A percentile compares a stretch with the other conserved stretches of the same genome.
Evolutionary conservation across 2,797 vertebrate genomes (phyloP).

Genomic region (Microcaecilia unicolor): DNA sequence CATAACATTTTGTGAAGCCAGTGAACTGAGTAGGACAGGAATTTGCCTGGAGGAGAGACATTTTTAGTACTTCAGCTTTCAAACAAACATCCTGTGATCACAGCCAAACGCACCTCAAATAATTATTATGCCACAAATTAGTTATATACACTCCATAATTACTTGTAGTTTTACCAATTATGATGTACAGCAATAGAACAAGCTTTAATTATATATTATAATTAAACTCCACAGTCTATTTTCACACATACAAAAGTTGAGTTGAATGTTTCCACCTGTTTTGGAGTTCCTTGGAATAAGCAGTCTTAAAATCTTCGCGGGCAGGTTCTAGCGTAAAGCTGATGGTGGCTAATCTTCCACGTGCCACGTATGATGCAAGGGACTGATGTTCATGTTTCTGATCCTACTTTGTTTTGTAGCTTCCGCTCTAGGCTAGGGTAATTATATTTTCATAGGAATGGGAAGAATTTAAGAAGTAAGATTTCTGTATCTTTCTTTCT

Average conservation of each 20-base stretch:
- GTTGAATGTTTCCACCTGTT: constrained; percentile 17
- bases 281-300: constrained; percentile 20
- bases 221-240: constrained; percentile 14
- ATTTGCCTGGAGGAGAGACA: constrained; percentile 9
- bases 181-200: constrained; percentile 18
- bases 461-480: no score
- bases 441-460: no score
- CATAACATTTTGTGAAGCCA: not conserved
- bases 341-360: constrained; percentile 15
- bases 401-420: no score
- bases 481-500: no score
- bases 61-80: constrained; percentile 15
- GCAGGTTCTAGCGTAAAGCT: constrained; percentile 9
- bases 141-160: constrained; percentile 69
- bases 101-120: constrained; percentile 64
- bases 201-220: constrained; percentile 20
- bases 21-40: constrained; percentile 1
- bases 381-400: no score
- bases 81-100: constrained; percentile 30
- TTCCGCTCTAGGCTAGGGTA: no score
- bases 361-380: constrained; percentile 13
- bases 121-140: constrained; percentile 69
- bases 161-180: constrained; percentile 29
- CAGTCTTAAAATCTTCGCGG: constrained; percentile 13
- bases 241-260: constrained; percentile 15